These are phyloP conservation scores for Drosophila kuntzei DNA, from an alignment of 2,888 invertebrate genomes.

Conservation along the genomic window DNA sequence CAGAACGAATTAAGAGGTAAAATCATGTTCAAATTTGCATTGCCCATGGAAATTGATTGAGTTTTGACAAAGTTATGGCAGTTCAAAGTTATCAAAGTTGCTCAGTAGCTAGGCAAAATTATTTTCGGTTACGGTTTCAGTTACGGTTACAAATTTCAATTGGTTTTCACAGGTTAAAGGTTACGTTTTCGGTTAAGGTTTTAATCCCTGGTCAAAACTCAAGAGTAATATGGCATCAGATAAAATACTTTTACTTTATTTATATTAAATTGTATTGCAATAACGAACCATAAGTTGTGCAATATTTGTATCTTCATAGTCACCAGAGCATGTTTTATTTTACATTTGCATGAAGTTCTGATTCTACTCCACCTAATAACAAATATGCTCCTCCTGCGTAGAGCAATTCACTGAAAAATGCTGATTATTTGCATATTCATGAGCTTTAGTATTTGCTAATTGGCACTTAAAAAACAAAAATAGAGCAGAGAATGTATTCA, in stretches of 20 bases:
- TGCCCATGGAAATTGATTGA: too few relatives aligned
- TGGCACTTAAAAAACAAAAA: constrained; percentile 66
- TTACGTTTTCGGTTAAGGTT: too few relatives aligned
- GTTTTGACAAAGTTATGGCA: too few relatives aligned
- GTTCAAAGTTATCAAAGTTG: too few relatives aligned
- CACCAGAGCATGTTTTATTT: background rate
- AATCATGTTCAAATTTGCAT: too few relatives aligned
- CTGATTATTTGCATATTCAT: constrained; percentile 74
- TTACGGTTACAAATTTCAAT: too few relatives aligned
- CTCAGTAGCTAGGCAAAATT: too few relatives aligned
- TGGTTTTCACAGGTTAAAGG: too few relatives aligned
- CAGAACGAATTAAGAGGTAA: too few relatives aligned
- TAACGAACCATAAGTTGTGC: background rate
- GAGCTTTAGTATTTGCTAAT: constrained; percentile 78
- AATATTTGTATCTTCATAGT: background rate
- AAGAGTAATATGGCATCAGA: background rate
- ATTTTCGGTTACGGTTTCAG: too few relatives aligned
- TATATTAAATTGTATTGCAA: background rate
- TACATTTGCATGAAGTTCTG: background rate
- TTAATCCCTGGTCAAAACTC: background rate
- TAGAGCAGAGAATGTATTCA: constrained; percentile 26
- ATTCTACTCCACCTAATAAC: background rate
- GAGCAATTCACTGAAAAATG: constrained; percentile 35
- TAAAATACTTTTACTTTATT: background rate
- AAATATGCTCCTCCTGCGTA: constrained; percentile 22